These are phyloP conservation scores for Corydoras maculifer DNA, from an alignment of 2,113 vertebrate genomes.

Conservation along the genomic window DNA sequence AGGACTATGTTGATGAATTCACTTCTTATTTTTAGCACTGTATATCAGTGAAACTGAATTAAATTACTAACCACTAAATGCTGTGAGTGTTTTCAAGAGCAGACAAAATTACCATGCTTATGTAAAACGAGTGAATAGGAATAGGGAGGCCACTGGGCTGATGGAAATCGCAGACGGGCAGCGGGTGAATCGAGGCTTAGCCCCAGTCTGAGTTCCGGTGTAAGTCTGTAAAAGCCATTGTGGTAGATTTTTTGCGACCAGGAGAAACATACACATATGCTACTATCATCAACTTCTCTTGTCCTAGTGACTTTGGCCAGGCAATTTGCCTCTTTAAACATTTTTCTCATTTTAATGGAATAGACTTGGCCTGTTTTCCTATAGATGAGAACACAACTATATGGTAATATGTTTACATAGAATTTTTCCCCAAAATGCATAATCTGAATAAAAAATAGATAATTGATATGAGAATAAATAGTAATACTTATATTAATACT, in stretches of 20 bases:
- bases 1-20: too few species aligned
- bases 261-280: conserved; percentile 43
- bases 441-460: too few species aligned
- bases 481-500: too few species aligned
- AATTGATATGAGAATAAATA: too few species aligned
- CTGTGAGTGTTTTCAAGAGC: background rate
- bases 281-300: conserved; percentile 41
- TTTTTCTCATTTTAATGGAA: conserved; percentile 44
- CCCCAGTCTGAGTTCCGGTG: conserved; percentile 19
- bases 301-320: conserved; percentile 36
- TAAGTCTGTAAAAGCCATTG: conserved; percentile 45
- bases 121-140: conserved; percentile 10
- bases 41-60: background rate
- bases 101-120: background rate
- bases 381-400: conserved; percentile 14
- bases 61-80: background rate
- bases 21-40: too few species aligned
- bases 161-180: conserved; percentile 35
- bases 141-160: conserved; percentile 1
- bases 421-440: background rate
- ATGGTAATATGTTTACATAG: conserved; percentile 14
- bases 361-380: conserved; percentile 27
- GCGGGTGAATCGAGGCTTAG: conserved; percentile 31
- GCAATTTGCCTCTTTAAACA: conserved; percentile 32
- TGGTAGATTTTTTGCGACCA: conserved; percentile 24